A percentile compares a stretch with the other conserved stretches of the same genome.
These are phyloP conservation scores for Tridacna crocea DNA, from an alignment of 2,888 invertebrate species.

Conservation along the genomic window DNA sequence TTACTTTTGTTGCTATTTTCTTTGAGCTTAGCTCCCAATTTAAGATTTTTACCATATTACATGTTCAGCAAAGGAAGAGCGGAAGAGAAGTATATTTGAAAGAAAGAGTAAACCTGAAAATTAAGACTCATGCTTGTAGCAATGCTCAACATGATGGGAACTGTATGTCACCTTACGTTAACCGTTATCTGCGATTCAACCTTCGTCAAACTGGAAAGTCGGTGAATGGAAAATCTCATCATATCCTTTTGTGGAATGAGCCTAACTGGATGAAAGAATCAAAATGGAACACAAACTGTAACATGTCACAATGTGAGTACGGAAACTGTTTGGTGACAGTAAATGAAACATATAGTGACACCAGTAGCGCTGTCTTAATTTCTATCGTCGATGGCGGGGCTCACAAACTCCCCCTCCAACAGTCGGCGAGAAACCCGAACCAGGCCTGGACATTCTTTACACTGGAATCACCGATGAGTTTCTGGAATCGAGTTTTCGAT, in stretches of 20 bases:
- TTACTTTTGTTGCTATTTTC: no score
- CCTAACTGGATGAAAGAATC: background rate
- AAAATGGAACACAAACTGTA: background rate
- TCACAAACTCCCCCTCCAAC: background rate
- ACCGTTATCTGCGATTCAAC: no score
- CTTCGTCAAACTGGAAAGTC: no score
- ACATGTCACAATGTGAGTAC: background rate
- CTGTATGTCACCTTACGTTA: no score
- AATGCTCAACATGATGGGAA: no score
- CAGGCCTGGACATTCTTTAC: conserved; percentile 9
- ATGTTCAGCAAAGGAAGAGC: no score
- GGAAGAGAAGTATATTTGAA: no score
- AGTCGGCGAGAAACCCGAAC: background rate
- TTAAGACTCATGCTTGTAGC: no score
- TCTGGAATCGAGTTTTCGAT: background rate
- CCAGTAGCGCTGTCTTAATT: conserved; percentile 2
- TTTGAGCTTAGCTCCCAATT: no score
- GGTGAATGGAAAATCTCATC: background rate
- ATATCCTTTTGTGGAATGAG: background rate
- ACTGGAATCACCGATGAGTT: background rate
- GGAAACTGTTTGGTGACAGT: background rate
- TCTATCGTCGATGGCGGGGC: conserved; percentile 12
- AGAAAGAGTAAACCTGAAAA: no score
- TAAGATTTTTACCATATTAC: no score
- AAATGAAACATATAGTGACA: background rate